Base-by-base conservation (phyloP, 1,140 invertebrate species). In the Protaetia brevitarsis region DNA sequence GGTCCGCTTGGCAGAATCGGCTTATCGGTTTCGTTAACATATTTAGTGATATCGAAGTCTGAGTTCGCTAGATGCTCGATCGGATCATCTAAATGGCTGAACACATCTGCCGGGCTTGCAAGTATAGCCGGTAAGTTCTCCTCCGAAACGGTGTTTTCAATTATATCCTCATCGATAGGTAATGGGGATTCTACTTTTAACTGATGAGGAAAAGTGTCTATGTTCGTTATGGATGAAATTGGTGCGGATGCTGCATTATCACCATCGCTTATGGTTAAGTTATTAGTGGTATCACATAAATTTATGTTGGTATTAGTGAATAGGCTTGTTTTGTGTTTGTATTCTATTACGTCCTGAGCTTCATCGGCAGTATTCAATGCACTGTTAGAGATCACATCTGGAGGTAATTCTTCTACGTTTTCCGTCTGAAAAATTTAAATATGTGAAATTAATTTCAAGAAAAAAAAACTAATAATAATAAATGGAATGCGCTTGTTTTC, bases 21-120 rank as follows among this genome's bases (percentile, higher is more conserved):
- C 13, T 31, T 59, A 13, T 59, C 57, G 10, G 57, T 29, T 21
- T 62, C 60, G 29, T 62, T 62, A 5, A 62, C 60, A n/a, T 62
- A 62, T 21, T 31, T 62, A 7, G 60, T 62, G 31, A 62, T 62
- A 23, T 62, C 60, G 19, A 62, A 62, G 23, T 36, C 19, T 2
- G 60, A 34, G 23, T 62, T 30, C 8, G 31, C 31, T 19, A 62
- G 23, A 23, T 62, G 60, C 13, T 23, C 31, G 21, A 62, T 62
- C 0, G 60, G 60, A 62, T 62, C 60, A 3, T 59, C 57, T 29
- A 59, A 28, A 6, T 16, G 10, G 19, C 26, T 26, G 41, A 10
- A 51, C 10, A 37, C 3, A 5, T 37, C 34, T 37, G 3, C 34
- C 11, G 16, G 34, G 34, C 16, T 37, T 11, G 34, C 3, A 1